Evolutionary conservation across 2,888 invertebrate genomes (phyloP), one percentile per base, ranked within the genome.

Genomic region (Mystacides longicornis): DNA sequence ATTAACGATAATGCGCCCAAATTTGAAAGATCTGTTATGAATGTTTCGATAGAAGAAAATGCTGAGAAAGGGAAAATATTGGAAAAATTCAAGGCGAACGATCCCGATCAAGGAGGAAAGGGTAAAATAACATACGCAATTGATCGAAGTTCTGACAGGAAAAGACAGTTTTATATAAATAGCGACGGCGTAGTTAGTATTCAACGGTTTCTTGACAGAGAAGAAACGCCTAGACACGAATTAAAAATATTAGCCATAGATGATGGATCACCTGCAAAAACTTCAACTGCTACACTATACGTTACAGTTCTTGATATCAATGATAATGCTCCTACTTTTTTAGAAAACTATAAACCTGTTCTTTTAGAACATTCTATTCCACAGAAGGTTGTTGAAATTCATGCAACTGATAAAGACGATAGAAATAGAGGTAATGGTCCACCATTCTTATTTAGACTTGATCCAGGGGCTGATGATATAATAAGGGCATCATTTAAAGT

Each of bases 191-290:
- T 85, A 0, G 86, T 89, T 0, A 83, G 84, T 49, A 87, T 88
- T 61, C 87, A 87, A 64, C 74, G 87, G 54, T 81, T 80, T 45
- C 72, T 89, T 20, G 89, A 89, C 68, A 74, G 88, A 14, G 89
- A 89, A 68, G 86, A 87, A 65, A 86, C 85, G 1, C 85, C 86
- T 2, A 75, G 85, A 55, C 88, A 89, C 72, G 85, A 85, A 70
- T 83, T 88, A 18, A 86, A 86, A 71, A 86, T 89, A 53, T 71
- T 88, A 60, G 88, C 88, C 1, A 86, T 86, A 63, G 87, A 88
- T 66, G 85, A 86, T 67, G 87, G 86, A 1, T 78, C 82, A 27
- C 86, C 86, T 4, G 81, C 85, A 1, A 85, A 85, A 70, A 87
- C 86, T 2, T 85, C 86, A 1, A 87, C 86, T 0, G 86, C 86